Base-by-base conservation (phyloP, 1,140 invertebrate genomes). In the Anastrepha obliqua region DNA sequence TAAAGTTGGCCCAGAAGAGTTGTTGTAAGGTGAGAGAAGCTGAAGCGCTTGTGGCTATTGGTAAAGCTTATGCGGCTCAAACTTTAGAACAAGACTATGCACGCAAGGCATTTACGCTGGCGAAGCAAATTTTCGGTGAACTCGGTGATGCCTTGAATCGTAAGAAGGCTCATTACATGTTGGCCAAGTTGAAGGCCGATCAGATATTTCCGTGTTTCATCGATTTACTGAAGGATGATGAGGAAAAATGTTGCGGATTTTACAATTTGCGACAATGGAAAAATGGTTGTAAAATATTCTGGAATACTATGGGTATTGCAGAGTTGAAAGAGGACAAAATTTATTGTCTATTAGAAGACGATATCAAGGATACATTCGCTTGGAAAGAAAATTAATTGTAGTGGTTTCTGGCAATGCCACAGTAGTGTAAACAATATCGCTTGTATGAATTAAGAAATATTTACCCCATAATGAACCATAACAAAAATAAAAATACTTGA, bases 221-320 rank as follows among this genome's bases (percentile, higher is more conserved):
- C 90, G 90, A 91, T 88, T 91, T 92, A 91, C 44, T 92, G 4
- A 92, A 92, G 89, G 87, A 90, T 0, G 90, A 90, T 0, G 88
- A 58, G 0, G 86, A 86, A 0, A 87, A 87, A 0, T 92, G 91
- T 67, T 92, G 91, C 39, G 91, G 90, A 78, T 92, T 92, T 65
- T 92, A 88, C 62, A 92, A 92, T 62, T 78, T 92, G 8, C 89
- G 91, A 0, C 91, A 92, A 58, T 92, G 91, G 91, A 92, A 92
- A 89, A 92, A 92, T 88, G 89, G 90, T 62, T 92, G 91, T 42
- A 89, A 91, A 65, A 90, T 89, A 0, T 92, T 92, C 74, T 92
- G 91, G 91, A 51, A 81, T 47, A 81, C 74, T 20, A 87, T 88
- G 60, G 88, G 88, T 42, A 42, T 92, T 17, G 90, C 89, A 2